Conservation (phyloP, 92 coral and sea anemone species). For the Siderastrea radians region DNA sequence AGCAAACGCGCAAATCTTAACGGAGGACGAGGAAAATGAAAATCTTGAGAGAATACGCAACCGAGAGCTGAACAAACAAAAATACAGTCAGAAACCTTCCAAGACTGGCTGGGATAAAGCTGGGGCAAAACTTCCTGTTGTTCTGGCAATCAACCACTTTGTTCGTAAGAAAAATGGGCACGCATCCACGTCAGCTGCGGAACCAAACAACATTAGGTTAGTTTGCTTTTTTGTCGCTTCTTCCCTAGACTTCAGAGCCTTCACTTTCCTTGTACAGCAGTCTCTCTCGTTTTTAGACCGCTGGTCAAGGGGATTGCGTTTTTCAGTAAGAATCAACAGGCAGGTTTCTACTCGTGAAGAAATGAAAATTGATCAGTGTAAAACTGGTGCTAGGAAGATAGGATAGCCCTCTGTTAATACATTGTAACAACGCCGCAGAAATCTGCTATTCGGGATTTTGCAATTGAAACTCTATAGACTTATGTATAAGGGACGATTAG, state of each 20-base stretch:
- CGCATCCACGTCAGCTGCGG: conserved; percentile 16
- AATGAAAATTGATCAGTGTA: too few species aligned
- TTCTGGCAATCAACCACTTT: conserved; percentile 63
- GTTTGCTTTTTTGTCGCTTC: not conserved
- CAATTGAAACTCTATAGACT: too few species aligned
- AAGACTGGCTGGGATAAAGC: conserved; percentile 64
- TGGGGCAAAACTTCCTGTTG: conserved; percentile 63
- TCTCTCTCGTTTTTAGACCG: too few species aligned
- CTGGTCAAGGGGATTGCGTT: too few species aligned
- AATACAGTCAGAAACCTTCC: conserved; percentile 31
- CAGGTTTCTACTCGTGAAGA: not conserved
- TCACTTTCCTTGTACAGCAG: too few species aligned
- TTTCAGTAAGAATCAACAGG: not conserved
- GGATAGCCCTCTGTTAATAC: too few species aligned
- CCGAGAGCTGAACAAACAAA: conserved; percentile 64
- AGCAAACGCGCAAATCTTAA: conserved; percentile 97
- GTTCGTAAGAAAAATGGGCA: conserved; percentile 60
- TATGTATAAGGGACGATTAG: too few species aligned
- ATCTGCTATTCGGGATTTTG: too few species aligned
- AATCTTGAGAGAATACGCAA: conserved; percentile 73
- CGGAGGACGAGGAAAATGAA: conserved; percentile 95
- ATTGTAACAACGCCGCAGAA: too few species aligned
- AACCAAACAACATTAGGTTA: conserved; percentile 21
- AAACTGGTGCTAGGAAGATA: too few species aligned
- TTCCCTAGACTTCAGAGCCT: too few species aligned